A percentile compares a stretch with the other conserved stretches of the same genome.
These are phyloP conservation scores for Muscicapa adusta DNA, from an alignment of 2,113 vertebrate genomes.

Conservation along the genomic window DNA sequence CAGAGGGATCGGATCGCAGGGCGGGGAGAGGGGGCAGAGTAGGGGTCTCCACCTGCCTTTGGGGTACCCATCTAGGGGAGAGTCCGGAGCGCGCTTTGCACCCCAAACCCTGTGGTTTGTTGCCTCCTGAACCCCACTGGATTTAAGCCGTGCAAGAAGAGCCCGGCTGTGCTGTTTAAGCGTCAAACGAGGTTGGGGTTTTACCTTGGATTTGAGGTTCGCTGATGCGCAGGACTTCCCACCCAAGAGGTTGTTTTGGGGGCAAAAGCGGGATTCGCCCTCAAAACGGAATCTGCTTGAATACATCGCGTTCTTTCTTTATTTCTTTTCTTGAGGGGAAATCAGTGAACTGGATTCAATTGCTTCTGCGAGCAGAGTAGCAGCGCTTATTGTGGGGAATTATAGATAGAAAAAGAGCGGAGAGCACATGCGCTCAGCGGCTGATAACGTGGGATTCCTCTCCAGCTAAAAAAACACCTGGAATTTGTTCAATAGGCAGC, in stretches of 20 bases:
- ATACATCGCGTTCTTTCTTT: not conserved
- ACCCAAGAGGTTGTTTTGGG: not conserved
- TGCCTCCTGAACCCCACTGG: not conserved
- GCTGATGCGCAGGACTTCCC: not conserved
- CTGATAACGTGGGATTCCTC: not conserved
- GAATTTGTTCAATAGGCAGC: not conserved
- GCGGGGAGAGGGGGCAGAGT: rapidly evolving
- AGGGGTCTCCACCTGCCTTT: not conserved
- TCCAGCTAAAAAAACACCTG: not conserved
- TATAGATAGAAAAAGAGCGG: not conserved
- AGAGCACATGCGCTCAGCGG: not conserved
- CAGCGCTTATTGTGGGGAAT: not conserved
- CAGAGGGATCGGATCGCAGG: not conserved
- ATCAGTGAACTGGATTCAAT: not conserved
- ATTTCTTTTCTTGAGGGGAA: not conserved
- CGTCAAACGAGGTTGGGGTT: not conserved
- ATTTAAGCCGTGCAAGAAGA: not conserved
- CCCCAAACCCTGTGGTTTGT: not conserved
- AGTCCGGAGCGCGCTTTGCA: not conserved
- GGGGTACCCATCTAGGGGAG: not conserved
- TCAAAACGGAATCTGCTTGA: not conserved
- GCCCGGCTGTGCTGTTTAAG: not conserved
- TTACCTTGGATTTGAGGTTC: not conserved
- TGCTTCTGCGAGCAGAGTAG: not conserved
- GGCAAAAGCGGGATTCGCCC: not conserved